Percentiles rank a stretch among this genome's conserved stretches.
Evolutionary conservation across 2,888 invertebrate genomes (phyloP).

Genomic region (Antitype chi): DNA sequence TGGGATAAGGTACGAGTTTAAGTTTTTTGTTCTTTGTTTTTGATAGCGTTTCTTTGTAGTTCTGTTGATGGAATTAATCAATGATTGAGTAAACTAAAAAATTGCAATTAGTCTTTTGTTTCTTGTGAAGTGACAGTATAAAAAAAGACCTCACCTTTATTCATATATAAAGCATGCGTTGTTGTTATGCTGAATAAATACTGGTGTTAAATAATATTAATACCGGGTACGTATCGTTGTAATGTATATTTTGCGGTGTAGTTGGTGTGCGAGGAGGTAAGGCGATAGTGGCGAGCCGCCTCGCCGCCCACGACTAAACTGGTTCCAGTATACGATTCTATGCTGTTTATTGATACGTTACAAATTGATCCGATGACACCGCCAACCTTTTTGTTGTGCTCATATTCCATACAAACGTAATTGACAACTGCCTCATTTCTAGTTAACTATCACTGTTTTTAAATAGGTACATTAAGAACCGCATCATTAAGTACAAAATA

Average conservation of each 20-base stretch:
- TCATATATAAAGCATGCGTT: not conserved
- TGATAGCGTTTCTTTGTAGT: not conserved
- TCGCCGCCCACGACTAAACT: constrained; percentile 78
- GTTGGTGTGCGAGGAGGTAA: constrained; percentile 72
- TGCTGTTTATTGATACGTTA: constrained; percentile 80
- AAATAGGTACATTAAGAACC: constrained; percentile 25
- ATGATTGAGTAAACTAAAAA: not conserved
- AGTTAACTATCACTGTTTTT: constrained; percentile 44
- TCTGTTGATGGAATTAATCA: not conserved
- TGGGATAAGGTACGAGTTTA: not conserved
- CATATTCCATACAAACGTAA: constrained; percentile 55
- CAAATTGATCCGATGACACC: constrained; percentile 81
- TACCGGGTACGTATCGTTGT: constrained; percentile 57
- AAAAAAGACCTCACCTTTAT: not conserved
- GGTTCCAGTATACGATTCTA: constrained; percentile 77
- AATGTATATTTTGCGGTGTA: constrained; percentile 82
- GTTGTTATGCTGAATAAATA: constrained; percentile 17
- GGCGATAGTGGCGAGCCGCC: constrained; percentile 77
- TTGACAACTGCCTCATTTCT: constrained; percentile 29
- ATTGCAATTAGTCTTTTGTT: not conserved
- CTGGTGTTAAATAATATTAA: constrained; percentile 34
- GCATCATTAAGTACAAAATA: constrained; percentile 52
- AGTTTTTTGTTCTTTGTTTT: no score
- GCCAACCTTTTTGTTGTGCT: constrained; percentile 71
- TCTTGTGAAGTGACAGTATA: not conserved